These are phyloP conservation scores for Thamnophis sirtalis DNA, from an alignment of 2,113 vertebrate species.

Conservation along the genomic window DNA sequence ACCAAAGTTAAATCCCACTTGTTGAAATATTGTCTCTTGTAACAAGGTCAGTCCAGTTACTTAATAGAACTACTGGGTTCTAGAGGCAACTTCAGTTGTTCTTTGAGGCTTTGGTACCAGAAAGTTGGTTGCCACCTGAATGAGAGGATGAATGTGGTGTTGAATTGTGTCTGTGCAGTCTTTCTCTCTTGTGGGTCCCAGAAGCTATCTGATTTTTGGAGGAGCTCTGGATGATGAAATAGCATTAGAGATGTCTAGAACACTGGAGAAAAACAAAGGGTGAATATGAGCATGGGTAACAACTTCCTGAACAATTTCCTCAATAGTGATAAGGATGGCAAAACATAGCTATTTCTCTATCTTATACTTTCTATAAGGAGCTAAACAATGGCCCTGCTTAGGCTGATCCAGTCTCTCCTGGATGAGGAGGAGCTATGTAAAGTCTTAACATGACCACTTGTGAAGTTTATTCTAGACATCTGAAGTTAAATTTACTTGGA, in stretches of 20 bases:
- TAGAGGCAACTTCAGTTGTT: background rate
- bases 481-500: background rate
- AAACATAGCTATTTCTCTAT: background rate
- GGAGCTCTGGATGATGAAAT: background rate
- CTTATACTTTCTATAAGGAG: background rate
- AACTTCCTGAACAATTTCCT: background rate
- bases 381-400: background rate
- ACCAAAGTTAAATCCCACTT: background rate
- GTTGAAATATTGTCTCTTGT: slow-evolving; percentile 2
- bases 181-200: background rate
- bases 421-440: too few relatives aligned
- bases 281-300: background rate
- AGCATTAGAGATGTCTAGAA: background rate
- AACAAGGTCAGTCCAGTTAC: background rate
- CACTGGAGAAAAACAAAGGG: background rate
- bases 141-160: background rate
- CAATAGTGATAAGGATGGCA: background rate
- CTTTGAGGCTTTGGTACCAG: background rate
- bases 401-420: background rate
- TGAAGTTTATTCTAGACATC: background rate
- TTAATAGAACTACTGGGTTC: background rate
- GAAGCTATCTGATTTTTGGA: background rate
- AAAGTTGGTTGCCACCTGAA: background rate
- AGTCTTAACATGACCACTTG: background rate
- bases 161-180: background rate